Evolutionary conservation across 2,113 vertebrate genomes (phyloP).

Genomic region (Cercopithecus mona): DNA sequence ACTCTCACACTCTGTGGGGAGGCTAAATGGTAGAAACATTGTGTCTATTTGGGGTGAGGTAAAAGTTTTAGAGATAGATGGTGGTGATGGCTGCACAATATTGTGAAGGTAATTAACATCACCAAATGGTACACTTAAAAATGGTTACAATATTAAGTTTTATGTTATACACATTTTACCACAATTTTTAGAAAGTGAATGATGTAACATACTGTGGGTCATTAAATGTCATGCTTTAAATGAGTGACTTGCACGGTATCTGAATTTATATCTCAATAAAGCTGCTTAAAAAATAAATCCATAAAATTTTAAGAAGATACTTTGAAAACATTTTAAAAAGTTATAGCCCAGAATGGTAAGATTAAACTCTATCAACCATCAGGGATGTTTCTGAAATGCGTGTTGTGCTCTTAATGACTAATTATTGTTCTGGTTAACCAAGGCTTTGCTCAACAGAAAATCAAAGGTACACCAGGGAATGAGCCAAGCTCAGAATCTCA

Average conservation of each 20-base stretch:
- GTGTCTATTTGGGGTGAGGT: too few relatives aligned
- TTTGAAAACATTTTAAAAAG: not conserved
- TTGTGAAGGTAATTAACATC: too few relatives aligned
- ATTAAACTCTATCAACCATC: accelerated
- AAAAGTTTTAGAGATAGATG: not conserved
- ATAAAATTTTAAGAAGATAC: not conserved
- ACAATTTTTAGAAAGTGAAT: not conserved
- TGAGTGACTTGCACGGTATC: not conserved
- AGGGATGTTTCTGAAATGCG: not conserved
- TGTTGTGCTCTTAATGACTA: not conserved
- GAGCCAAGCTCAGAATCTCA: not conserved
- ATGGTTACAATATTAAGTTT: not conserved
- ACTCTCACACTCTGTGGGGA: too few relatives aligned
- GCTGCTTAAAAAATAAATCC: not conserved
- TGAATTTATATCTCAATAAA: not conserved
- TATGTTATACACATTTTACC: not conserved
- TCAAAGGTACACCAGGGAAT: not conserved
- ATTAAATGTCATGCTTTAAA: not conserved
- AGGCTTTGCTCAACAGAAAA: not conserved
- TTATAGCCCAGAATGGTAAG: not conserved
- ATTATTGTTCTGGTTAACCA: not conserved
- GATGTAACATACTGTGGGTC: not conserved
- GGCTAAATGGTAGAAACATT: not conserved
- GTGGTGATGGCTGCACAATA: accelerated
- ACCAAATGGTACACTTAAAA: too few relatives aligned